Percentiles rank a stretch among this genome's conserved stretches.
These are phyloP conservation scores for Lithodes maja DNA, from an alignment of 2,888 invertebrate species.

Conservation along the genomic window DNA sequence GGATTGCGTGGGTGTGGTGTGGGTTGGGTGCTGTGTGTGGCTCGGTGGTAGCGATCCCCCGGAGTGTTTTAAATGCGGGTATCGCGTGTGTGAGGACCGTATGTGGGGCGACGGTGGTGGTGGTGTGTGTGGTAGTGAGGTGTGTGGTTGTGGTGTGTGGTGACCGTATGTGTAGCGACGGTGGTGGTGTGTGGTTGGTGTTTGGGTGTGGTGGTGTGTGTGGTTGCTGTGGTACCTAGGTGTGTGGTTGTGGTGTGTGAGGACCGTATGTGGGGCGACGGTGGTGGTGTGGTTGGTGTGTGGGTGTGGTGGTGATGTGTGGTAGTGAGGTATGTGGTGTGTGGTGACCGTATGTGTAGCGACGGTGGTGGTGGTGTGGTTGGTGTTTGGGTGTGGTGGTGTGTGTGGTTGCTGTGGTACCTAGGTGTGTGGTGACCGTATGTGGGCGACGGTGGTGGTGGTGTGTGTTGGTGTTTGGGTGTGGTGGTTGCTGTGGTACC, in stretches of 20 bases:
- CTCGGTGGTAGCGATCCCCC: conserved; percentile 18
- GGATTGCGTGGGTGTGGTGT: conserved; percentile 14
- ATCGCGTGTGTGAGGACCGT: conserved; percentile 43
- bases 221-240: conserved; percentile 2
- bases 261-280: background rate
- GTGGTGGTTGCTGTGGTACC: background rate
- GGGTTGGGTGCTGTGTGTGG: conserved; percentile 16
- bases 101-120: background rate
- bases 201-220: background rate
- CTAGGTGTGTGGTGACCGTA: background rate
- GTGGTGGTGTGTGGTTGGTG: background rate
- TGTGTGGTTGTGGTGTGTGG: background rate
- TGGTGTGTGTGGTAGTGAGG: conserved; percentile 21
- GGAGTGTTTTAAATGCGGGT: conserved; percentile 55
- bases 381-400: background rate
- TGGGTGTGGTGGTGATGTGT: background rate
- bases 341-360: background rate
- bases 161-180: background rate
- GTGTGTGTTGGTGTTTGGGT: background rate
- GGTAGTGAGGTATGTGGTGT: background rate
- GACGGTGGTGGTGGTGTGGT: background rate
- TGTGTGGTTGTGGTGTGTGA: background rate
- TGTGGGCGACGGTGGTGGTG: background rate
- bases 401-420: background rate
- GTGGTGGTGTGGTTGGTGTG: background rate